Evolutionary conservation across 2,113 vertebrate species (phyloP), one percentile per base, ranked within the genome.

Genomic region (Terrapene triunguis): DNA sequence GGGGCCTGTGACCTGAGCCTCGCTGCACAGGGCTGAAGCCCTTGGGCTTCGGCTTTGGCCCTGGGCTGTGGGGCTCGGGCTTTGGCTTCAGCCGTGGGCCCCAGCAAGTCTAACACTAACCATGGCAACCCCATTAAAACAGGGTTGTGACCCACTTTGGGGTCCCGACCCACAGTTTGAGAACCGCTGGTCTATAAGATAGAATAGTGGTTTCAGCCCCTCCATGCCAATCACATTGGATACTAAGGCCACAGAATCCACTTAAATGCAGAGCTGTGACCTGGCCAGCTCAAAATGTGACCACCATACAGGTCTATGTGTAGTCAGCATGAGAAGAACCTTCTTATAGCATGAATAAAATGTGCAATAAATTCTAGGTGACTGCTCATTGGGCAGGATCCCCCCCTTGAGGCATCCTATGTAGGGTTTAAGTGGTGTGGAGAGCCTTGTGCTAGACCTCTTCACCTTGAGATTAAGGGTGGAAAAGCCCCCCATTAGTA

Each of bases 391-490:
- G 10, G 74, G 25, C 44, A 78, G 42, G 29, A 78, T 47, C 22
- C 11, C 0, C 1, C 1, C 1, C 14, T 72, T 0, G 0, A 19
- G 35, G 93, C 93, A 76, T 1, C 32, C 85, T 53, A 3, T 82
- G 16, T 90, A 76, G 38, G 10, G 9, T 44, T 90, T 80, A 89
- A 94, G 62, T 10, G 42, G 9, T 38, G 14, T 38, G 62, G 80
- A 92, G 86, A 9, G 1, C 72, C 38, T 44, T 76, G 1, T 81
- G 9, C 24, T 25, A 1, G 69, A 3, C 1, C 14, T 1, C 25
- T 29, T 93, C 76, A 6, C 22, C 1, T 10, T 54, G 16, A 92
- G 35, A 47, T 89, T 87, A 84, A 42, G 38, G 47, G 22, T 62
- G 27, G 8, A 42, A 90, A 92, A 81, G 82, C 11, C 72, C 27